These are phyloP conservation scores for Cyphomyrus plagiostoma DNA, from an alignment of 2,113 vertebrate species.

Conservation along the genomic window DNA sequence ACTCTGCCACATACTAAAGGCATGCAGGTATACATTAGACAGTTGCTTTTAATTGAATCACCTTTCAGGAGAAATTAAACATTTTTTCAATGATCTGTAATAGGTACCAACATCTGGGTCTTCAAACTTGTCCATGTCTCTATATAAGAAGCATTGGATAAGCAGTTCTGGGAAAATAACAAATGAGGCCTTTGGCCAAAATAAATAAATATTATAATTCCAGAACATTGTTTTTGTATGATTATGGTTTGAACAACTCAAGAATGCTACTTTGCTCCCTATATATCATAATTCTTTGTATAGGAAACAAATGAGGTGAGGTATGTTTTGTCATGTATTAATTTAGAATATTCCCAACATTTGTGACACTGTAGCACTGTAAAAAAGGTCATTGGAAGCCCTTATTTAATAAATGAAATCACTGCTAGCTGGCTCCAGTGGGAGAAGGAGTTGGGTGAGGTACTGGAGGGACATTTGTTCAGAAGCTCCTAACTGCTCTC, in stretches of 20 bases:
- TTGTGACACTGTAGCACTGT: conserved; percentile 58
- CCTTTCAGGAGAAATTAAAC: too few relatives aligned
- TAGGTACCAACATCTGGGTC: too few relatives aligned
- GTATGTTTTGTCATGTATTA: conserved; percentile 45
- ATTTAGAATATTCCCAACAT: conserved; percentile 53
- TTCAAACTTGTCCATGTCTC: too few relatives aligned
- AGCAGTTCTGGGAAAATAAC: too few relatives aligned
- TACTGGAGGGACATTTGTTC: conserved; percentile 57
- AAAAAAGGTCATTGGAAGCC: conserved; percentile 64
- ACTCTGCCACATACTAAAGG: too few relatives aligned
- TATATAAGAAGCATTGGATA: too few relatives aligned
- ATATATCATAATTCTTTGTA: conserved; percentile 18
- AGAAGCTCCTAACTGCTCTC: conserved; percentile 60
- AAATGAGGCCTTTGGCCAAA: too few relatives aligned
- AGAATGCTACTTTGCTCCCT: not conserved
- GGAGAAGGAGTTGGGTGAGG: conserved; percentile 35
- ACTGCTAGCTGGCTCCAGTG: conserved; percentile 61
- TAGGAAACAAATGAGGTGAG: conserved; percentile 35
- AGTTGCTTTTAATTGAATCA: too few relatives aligned
- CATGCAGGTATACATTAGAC: too few relatives aligned
- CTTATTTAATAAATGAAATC: conserved; percentile 77
- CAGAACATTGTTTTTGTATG: too few relatives aligned
- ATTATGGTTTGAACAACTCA: not conserved
- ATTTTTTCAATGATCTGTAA: too few relatives aligned
- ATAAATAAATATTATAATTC: too few relatives aligned